Percentiles rank a stretch among this genome's conserved stretches.
These are phyloP conservation scores for Mus pahari DNA, from an alignment of 2,113 vertebrate genomes.

Conservation along the genomic window DNA sequence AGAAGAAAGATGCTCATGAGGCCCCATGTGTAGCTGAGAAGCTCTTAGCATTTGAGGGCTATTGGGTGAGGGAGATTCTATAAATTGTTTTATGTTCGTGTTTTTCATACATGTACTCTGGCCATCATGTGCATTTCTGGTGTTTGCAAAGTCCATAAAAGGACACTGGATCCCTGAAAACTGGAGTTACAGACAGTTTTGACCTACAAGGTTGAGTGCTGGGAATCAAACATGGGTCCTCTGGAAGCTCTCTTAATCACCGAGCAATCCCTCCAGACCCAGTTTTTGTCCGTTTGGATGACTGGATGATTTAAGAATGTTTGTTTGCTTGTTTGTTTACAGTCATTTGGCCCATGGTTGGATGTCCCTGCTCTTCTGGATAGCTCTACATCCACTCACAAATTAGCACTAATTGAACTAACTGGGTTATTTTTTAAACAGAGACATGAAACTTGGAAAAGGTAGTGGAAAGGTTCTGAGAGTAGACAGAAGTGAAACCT, in stretches of 20 bases:
- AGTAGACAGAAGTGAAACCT: neutral
- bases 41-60: neutral
- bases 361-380: no score
- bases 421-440: neutral
- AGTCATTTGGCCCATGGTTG: neutral
- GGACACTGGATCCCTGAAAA: neutral
- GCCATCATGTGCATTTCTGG: neutral
- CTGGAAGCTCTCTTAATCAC: no score
- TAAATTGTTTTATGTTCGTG: neutral
- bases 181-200: neutral
- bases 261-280: neutral
- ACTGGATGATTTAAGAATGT: neutral
- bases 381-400: neutral
- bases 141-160: neutral
- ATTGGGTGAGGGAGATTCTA: no score
- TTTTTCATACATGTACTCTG: neutral
- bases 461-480: neutral
- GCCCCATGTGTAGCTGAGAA: neutral
- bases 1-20: neutral
- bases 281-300: neutral
- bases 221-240: neutral
- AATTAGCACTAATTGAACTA: no score
- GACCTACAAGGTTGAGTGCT: neutral
- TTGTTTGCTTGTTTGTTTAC: neutral
- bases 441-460: no score